A percentile compares a stretch with the other conserved stretches of the same genome.
Evolutionary conservation across 2,888 invertebrate species (phyloP).

Genomic region (Mythimna impura): DNA sequence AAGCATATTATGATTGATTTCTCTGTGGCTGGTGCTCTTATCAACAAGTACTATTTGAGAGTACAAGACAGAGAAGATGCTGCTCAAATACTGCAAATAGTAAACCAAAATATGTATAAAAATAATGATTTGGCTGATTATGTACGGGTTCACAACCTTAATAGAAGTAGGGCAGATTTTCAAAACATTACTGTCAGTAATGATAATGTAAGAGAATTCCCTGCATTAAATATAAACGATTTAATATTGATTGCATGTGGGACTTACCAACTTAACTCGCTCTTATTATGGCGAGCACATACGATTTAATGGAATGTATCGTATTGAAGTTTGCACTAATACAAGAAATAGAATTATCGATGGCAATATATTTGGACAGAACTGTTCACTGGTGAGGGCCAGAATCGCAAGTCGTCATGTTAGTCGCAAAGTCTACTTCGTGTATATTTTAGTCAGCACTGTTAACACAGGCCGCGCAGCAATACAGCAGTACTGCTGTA

Average conservation of each 20-base stretch:
- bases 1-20: constrained; percentile 11
- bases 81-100: not conserved
- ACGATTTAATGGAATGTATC: constrained; percentile 8
- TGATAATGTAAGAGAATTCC: constrained; percentile 8
- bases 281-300: constrained; percentile 28
- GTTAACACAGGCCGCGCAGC: not conserved
- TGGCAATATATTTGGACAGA: not conserved
- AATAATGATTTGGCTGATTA: too few relatives aligned
- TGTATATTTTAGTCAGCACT: constrained; percentile 14
- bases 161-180: constrained; percentile 22
- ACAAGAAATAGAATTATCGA: not conserved
- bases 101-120: too few relatives aligned
- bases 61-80: constrained; percentile 8
- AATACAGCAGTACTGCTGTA: constrained; percentile 17
- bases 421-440: constrained; percentile 21
- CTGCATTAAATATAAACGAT: not conserved
- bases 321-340: constrained; percentile 18
- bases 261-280: constrained; percentile 16
- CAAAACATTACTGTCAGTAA: constrained; percentile 1
- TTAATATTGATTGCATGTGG: constrained; percentile 26
- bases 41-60: constrained; percentile 12
- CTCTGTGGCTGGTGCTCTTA: constrained; percentile 20
- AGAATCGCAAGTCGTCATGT: constrained; percentile 18
- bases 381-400: constrained; percentile 11
- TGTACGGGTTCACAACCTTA: not conserved